phyloP scores from a whole-genome alignment of 2,888 invertebrate genomes.

The Petrolisthes cinctipes region DNA sequence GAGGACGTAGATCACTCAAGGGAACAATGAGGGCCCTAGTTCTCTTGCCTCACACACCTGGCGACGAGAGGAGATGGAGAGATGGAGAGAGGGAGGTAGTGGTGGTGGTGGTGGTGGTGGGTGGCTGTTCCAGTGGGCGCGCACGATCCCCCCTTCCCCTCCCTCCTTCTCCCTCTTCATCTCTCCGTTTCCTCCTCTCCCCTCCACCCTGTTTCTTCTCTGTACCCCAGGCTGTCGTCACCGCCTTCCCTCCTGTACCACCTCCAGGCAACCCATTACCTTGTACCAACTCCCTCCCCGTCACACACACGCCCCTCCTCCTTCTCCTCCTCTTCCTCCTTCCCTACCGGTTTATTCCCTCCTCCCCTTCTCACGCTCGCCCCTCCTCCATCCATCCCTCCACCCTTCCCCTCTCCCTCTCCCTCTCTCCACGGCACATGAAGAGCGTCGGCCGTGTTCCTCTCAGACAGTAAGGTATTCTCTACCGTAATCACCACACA shows the following conservation, averaged over 20 bases:
- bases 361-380: neutral
- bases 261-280: neutral
- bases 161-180: neutral
- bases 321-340: neutral
- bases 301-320: neutral
- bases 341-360: neutral
- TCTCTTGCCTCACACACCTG: slow-evolving; percentile 8
- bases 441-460: slow-evolving; percentile 55
- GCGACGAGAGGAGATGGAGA: neutral
- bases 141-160: slow-evolving; percentile 18
- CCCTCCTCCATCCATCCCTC: neutral
- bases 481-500: slow-evolving; percentile 58
- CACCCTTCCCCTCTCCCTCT: neutral
- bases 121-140: slow-evolving; percentile 36
- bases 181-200: neutral
- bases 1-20: neutral
- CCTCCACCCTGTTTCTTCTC: neutral
- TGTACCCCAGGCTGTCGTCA: neutral
- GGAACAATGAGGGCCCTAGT: neutral
- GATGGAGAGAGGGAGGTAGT: slow-evolving; percentile 2
- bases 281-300: neutral
- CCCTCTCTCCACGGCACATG: slow-evolving; percentile 9
- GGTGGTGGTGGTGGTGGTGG: slow-evolving; percentile 14
- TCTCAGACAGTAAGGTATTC: slow-evolving; percentile 55
- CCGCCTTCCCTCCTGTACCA: neutral